phyloP scores from a whole-genome alignment of 23 tunicate genomes.

The Aplidium turbinatum region DNA sequence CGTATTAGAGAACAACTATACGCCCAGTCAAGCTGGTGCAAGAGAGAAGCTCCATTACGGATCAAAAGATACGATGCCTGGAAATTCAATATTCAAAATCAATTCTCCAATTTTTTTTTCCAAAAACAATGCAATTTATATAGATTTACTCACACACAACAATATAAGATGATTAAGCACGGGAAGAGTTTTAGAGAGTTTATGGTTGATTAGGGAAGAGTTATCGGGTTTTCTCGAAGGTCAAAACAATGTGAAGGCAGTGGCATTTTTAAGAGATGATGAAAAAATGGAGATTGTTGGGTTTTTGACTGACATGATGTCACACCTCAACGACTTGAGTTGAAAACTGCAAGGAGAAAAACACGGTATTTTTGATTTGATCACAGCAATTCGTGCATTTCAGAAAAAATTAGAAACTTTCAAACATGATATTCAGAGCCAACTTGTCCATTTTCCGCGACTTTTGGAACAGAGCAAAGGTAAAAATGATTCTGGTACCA shows the following conservation, averaged over 20 bases:
- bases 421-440: conserved; percentile 1
- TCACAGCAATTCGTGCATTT: conserved; percentile 7
- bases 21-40: too few relatives aligned
- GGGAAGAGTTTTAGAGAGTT: too few relatives aligned
- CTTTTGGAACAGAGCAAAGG: conserved; percentile 23
- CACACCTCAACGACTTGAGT: conserved; percentile 28
- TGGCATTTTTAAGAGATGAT: conserved; percentile 25
- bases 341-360: conserved; percentile 12
- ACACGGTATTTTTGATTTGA: too few relatives aligned
- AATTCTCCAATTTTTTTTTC: conserved; percentile 19
- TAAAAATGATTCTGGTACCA: conserved; percentile 1
- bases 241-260: conserved; percentile 24
- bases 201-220: conserved; percentile 6
- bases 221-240: conserved; percentile 9
- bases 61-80: too few relatives aligned
- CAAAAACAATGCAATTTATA: conserved; percentile 22
- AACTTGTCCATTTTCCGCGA: conserved; percentile 14
- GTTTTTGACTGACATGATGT: conserved; percentile 28
- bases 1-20: too few relatives aligned
- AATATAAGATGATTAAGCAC: too few relatives aligned
- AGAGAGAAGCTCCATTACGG: too few relatives aligned
- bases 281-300: conserved; percentile 23
- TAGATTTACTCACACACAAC: conserved; percentile 15
- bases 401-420: conserved; percentile 16
- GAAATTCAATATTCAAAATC: too few relatives aligned